Evolutionary conservation across 2,113 vertebrate genomes (phyloP).

Genomic region (Notechis scutatus): DNA sequence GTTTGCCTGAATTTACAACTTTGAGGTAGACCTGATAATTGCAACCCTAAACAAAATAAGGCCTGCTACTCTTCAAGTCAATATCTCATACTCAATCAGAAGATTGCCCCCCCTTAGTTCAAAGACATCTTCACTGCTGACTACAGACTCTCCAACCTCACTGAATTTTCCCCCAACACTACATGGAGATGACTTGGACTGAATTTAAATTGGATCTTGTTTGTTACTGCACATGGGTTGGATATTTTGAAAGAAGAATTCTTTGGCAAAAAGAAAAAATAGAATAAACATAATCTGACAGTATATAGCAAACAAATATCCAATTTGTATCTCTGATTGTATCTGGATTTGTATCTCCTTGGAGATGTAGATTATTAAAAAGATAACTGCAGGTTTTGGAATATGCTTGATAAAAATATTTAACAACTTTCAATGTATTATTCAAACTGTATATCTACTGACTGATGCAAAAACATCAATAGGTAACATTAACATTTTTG

Average conservation of each 20-base stretch:
- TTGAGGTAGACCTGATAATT: not conserved
- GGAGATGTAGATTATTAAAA: not conserved
- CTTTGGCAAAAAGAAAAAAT: not conserved
- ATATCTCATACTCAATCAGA: not conserved
- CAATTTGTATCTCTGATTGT: not conserved
- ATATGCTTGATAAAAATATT: not conserved
- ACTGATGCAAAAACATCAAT: not conserved
- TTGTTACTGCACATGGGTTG: not conserved
- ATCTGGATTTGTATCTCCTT: not conserved
- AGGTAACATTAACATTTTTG: not conserved
- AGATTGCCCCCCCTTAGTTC: not conserved
- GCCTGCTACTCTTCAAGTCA: not conserved
- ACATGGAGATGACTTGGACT: not conserved
- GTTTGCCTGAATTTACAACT: not conserved
- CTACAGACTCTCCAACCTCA: not conserved
- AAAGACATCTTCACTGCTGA: not conserved
- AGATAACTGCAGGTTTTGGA: not conserved
- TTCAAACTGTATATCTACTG: not conserved
- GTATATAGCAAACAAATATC: not conserved
- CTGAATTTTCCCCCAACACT: not conserved
- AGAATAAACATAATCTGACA: not conserved
- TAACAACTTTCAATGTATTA: not conserved
- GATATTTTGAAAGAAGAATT: not conserved
- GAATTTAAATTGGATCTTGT: not conserved
- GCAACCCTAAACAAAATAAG: not conserved